Conservation (phyloP, 2,113 vertebrate genomes). For the Tamias sibiricus region DNA sequence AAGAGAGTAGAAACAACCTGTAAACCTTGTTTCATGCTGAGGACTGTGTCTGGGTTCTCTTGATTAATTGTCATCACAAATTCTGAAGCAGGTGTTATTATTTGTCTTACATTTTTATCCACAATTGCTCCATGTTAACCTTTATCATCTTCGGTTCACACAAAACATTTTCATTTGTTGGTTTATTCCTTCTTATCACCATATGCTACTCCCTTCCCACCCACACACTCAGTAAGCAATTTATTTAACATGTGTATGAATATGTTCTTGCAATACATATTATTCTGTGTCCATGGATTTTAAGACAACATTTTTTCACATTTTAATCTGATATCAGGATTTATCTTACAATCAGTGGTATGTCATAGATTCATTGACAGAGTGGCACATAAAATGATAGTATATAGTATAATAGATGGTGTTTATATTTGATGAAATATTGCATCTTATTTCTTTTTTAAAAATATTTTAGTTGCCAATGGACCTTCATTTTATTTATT, state of each 20-base stretch:
- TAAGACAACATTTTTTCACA: neutral
- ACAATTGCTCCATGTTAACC: neutral
- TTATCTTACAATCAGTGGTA: neutral
- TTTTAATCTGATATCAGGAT: neutral
- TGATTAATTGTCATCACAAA: neutral
- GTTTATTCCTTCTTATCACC: neutral
- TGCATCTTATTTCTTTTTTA: no score
- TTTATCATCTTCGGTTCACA: neutral
- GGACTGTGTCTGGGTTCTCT: neutral
- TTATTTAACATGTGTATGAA: neutral
- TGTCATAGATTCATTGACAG: neutral
- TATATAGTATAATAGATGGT: no score
- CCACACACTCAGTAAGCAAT: neutral
- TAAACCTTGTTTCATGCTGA: neutral
- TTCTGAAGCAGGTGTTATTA: neutral
- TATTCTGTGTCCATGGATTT: neutral
- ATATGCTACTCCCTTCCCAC: neutral
- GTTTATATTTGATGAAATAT: no score
- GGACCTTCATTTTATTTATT: no score
- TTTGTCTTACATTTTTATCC: neutral
- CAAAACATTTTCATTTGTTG: neutral
- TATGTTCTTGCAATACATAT: neutral
- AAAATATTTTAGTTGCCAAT: no score
- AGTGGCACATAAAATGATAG: no score
- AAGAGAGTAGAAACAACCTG: neutral